Base-by-base conservation (phyloP, 30 jellyfish, hydroid and myxozoan genomes). In the Clytia hemisphaerica region DNA sequence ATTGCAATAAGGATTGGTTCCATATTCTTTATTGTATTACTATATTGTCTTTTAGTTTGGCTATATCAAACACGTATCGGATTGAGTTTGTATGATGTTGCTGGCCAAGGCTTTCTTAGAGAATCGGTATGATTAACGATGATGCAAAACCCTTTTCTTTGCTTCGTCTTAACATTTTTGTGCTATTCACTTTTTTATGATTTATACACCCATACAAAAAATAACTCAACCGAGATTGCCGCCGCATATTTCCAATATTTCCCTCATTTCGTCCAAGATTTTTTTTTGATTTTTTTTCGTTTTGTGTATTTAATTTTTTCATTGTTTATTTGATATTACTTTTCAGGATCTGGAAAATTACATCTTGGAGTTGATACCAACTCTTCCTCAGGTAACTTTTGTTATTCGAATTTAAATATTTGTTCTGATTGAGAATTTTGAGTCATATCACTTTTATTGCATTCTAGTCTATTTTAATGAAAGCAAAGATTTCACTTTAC, bases 41-140 rank as follows among this genome's bases (percentile, higher is more conserved):
- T 2, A 5, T 48, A 18, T 48, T 9, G 21, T 48, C 6, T 9
- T 18, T 48, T 53, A 53, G 97, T 88, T 2, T 88, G 97, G 97
- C 79, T 88, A 32, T 92, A 88, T 58, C 97, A 88, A 49, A 88
- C 97, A 51, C 84, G 97, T 36, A 88, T 88, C 22, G 97, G 97
- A 24, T 88, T 88, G 7, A 88, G 97, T 54, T 69, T 88, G 22
- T 88, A 88, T 68, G 97, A 88, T 68, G 97, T 88, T 45, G 93
- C 97, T 29, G 97, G 97, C 7, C 97, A 88, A 64, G 97, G 97
- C 33, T 88, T 55, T 71, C 61, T 88, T 15, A 66, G 97, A 37
- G 97, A 88, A 50, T 79, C 97, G 2, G 87, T 58, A 58, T 19
- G 64, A 32, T 46, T 18, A n/a, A 42, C n/a, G n/a, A 42, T n/a